Base-by-base conservation (phyloP, 2,797 vertebrate species). In the Parauchenoglanis ngamensis region DNA sequence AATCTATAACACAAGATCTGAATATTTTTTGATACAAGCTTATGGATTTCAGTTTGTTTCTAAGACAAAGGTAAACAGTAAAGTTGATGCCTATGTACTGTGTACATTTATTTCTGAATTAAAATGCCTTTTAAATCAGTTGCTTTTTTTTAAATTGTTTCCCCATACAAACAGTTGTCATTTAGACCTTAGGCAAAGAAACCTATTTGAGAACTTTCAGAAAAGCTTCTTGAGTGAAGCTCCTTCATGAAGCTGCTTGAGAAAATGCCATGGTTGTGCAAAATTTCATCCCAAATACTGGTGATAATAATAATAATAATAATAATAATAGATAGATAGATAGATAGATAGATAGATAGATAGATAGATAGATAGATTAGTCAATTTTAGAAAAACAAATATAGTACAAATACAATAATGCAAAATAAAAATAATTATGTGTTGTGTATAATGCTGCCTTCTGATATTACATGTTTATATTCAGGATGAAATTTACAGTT, bases 401-500 rank as follows among this genome's bases (percentile, higher is more conserved):
- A 21, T 3, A 23, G 10, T 15, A 35, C 2, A 40, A 25, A 59
- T 21, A 44, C n/a, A 46, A 15, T 2, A 1, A 12, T 23, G 1
- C 40, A 17, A n/a, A 63, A 57, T 59, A 2, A 2, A 75, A 17
- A 25, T 40, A 15, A 63, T 7, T 61, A 61, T 61, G 31, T 44
- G 31, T 44, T 59, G 78, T 59, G 31, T 25, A 21, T 31, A 81
- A 63, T 7, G 49, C 56, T 84, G 63, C 54, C 65, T 70, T 21
- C 65, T 67, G 13, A 72, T 52, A 21, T 57, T 35, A 46, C n/a
- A 40, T 63, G 40, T 49, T 65, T 82, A 59, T 28, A 46, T 28
- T 56, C 23, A 25, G 67, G 65, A 46, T 35, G 17, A 79, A 85
- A 21, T 85, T 28, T 19, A 49, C 52, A 21, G 84, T 67, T 78